These are phyloP conservation scores for Fistularia tabacaria DNA, from an alignment of 2,797 vertebrate genomes.

Conservation along the genomic window DNA sequence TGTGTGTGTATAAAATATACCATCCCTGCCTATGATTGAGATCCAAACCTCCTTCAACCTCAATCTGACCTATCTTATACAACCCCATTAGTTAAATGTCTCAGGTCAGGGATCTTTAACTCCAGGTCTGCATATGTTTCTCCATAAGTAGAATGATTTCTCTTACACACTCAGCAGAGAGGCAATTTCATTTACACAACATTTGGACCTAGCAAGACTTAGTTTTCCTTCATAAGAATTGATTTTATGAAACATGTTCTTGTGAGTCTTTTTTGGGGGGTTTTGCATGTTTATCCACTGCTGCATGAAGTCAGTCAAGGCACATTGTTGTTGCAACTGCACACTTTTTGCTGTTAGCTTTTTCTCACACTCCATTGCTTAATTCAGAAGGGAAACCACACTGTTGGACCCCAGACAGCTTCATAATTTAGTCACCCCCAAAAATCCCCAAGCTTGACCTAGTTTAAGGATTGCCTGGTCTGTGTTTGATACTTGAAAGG, in stretches of 20 bases:
- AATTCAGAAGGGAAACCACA: conserved; percentile 26
- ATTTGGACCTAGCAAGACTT: conserved; percentile 10
- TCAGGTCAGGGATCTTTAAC: conserved; percentile 2
- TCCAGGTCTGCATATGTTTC: conserved; percentile 42
- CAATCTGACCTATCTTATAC: too few relatives aligned
- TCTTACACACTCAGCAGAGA: conserved; percentile 10
- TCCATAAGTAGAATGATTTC: conserved; percentile 31
- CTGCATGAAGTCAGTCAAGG: conserved; percentile 34
- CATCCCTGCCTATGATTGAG: background rate
- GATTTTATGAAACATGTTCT: conserved; percentile 10
- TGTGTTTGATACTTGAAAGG: conserved; percentile 29
- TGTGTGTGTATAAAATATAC: background rate
- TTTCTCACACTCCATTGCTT: conserved; percentile 10
- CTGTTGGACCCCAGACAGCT: conserved; percentile 36
- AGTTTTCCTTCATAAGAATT: conserved; percentile 16
- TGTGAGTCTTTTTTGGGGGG: background rate
- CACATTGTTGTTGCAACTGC: conserved; percentile 8
- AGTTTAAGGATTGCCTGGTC: conserved; percentile 41
- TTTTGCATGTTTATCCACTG: conserved; percentile 9
- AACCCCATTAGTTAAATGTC: too few relatives aligned
- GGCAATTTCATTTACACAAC: conserved; percentile 20
- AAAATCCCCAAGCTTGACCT: conserved; percentile 43
- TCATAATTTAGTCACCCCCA: conserved; percentile 45
- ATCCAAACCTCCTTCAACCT: too few relatives aligned
- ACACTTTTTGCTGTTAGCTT: conserved; percentile 8